Evolutionary conservation across 2,797 vertebrate species (phyloP).

Genomic region (Rhinatrema bivittatum): DNA sequence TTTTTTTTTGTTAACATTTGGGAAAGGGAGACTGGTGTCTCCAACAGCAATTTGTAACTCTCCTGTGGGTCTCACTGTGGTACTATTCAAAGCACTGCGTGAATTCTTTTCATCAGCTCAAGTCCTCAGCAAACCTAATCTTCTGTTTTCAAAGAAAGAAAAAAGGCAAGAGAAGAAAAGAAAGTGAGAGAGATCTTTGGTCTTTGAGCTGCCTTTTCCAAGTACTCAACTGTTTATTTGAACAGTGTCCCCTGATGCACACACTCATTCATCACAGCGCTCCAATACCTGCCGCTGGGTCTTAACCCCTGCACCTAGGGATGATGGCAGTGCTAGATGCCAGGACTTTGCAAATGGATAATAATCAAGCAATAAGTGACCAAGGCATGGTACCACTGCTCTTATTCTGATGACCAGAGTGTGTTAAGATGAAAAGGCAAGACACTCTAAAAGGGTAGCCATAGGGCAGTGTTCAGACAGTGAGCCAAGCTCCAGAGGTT

Average conservation of each 20-base stretch:
- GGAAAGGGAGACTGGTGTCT: slow-evolving; percentile 62
- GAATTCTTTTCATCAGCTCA: slow-evolving; percentile 65
- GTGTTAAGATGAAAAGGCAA: slow-evolving; percentile 47
- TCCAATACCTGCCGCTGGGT: slow-evolving; percentile 42
- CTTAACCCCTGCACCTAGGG: slow-evolving; percentile 16
- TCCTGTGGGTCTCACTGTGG: slow-evolving; percentile 54
- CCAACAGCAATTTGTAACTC: slow-evolving; percentile 65
- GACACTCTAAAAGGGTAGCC: slow-evolving; percentile 5
- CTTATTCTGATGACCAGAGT: slow-evolving; percentile 33
- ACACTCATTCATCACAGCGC: slow-evolving; percentile 49
- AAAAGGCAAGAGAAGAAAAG: slow-evolving; percentile 13
- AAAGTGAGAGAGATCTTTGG: slow-evolving; percentile 39
- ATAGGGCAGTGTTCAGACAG: slow-evolving; percentile 14
- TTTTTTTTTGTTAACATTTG: slow-evolving; percentile 57
- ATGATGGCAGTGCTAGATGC: slow-evolving; percentile 1
- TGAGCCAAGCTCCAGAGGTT: too few species aligned
- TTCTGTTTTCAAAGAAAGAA: slow-evolving; percentile 45
- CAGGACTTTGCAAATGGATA: slow-evolving; percentile 3
- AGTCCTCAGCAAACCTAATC: slow-evolving; percentile 65
- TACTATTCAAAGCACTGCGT: slow-evolving; percentile 55
- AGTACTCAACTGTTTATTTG: slow-evolving; percentile 56
- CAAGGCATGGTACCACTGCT: slow-evolving; percentile 35
- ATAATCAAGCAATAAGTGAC: slow-evolving; percentile 31
- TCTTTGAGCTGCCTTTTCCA: slow-evolving; percentile 42
- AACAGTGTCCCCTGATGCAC: slow-evolving; percentile 46